These are phyloP conservation scores for Pseudomugil gertrudae DNA, from an alignment of 2,797 vertebrate genomes.

Conservation along the genomic window DNA sequence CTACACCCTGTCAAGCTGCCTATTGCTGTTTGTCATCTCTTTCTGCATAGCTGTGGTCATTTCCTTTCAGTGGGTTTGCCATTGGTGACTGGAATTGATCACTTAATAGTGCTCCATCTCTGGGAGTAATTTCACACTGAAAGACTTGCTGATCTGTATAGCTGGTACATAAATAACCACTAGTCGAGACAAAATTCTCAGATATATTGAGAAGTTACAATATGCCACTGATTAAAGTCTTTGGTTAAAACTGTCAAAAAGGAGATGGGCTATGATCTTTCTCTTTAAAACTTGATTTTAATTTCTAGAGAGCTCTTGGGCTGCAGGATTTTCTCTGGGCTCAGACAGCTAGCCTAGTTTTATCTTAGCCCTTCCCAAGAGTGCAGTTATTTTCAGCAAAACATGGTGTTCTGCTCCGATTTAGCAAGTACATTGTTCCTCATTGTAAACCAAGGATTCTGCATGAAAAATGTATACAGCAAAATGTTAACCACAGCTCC, in stretches of 20 bases:
- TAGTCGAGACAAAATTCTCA: slow-evolving; percentile 19
- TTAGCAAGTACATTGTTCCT: slow-evolving; percentile 49
- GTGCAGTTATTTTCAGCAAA: slow-evolving; percentile 71
- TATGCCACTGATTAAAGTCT: slow-evolving; percentile 31
- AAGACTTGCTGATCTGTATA: slow-evolving; percentile 7
- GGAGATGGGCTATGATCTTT: slow-evolving; percentile 31
- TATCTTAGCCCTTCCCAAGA: slow-evolving; percentile 54
- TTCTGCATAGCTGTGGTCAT: slow-evolving; percentile 25
- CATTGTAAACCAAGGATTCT: slow-evolving; percentile 24
- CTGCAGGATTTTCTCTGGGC: slow-evolving; percentile 50
- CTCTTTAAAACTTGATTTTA: slow-evolving; percentile 24
- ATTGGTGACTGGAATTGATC: slow-evolving; percentile 10
- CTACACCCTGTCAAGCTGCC: slow-evolving; percentile 12
- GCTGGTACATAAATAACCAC: slow-evolving; percentile 6
- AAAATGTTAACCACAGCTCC: slow-evolving; percentile 11
- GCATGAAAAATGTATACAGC: slow-evolving; percentile 30
- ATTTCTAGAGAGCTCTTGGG: slow-evolving; percentile 36
- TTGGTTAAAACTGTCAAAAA: slow-evolving; percentile 28
- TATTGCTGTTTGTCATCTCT: slow-evolving; percentile 15
- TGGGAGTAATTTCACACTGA: background rate
- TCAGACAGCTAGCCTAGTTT: slow-evolving; percentile 70
- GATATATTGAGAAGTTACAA: slow-evolving; percentile 19
- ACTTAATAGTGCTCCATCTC: slow-evolving; percentile 6
- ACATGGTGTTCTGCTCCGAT: slow-evolving; percentile 53
- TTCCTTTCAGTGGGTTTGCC: slow-evolving; percentile 1